Evolutionary conservation across 2,888 invertebrate genomes (phyloP).

Genomic region (Drosophila nigricruria): DNA sequence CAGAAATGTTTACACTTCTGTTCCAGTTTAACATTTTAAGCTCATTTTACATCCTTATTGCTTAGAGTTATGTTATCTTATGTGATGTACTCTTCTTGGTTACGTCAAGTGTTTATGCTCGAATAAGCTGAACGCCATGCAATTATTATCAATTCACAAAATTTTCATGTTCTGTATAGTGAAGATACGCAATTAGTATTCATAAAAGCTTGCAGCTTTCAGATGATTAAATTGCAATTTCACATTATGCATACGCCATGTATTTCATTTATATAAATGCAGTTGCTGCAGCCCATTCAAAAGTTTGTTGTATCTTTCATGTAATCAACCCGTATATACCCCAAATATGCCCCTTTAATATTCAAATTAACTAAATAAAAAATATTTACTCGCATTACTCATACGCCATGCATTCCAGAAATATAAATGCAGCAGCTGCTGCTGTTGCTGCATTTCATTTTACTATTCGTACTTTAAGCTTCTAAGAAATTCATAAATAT

Average conservation of each 20-base stretch:
- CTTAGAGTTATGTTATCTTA: neutral
- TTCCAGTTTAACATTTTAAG: too few relatives aligned
- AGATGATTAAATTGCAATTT: neutral
- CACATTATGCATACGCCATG: neutral
- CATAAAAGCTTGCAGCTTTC: neutral
- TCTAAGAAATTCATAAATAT: neutral
- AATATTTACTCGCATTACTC: conserved; percentile 10
- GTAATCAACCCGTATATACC: neutral
- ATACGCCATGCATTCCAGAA: conserved; percentile 36
- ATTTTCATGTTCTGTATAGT: neutral
- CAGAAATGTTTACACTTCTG: neutral
- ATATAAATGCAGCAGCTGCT: conserved; percentile 21
- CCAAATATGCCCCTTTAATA: neutral
- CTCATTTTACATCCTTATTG: neutral
- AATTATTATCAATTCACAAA: neutral
- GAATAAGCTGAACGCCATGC: too few relatives aligned
- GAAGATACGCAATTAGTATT: neutral
- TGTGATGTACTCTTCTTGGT: neutral
- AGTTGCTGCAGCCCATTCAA: neutral
- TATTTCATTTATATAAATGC: neutral
- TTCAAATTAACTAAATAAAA: neutral
- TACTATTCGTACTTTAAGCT: too few relatives aligned
- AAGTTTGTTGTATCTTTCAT: too few relatives aligned
- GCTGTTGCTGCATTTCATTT: conserved; percentile 11
- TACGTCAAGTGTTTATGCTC: neutral